Conservation (phyloP, 2,113 vertebrate genomes). For the Anhinga anhinga region DNA sequence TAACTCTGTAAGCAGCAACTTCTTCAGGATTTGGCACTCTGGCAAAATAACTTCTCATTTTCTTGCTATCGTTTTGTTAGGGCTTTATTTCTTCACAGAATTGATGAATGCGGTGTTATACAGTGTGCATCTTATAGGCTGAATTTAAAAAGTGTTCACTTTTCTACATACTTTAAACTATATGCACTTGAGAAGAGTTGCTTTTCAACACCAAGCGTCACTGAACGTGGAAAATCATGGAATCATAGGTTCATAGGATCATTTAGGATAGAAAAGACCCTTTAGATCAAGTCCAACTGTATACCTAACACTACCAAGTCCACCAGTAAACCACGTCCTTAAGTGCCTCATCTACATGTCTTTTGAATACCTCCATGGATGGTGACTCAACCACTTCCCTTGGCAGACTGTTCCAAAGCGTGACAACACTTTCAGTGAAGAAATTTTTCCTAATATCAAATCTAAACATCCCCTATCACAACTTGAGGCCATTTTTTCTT, state of each 20-base stretch:
- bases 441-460: too few species aligned
- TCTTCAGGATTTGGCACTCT: not conserved
- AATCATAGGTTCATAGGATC: not conserved
- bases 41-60: not conserved
- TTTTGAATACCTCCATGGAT: not conserved
- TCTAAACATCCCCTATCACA: too few species aligned
- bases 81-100: not conserved
- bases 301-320: not conserved
- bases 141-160: not conserved
- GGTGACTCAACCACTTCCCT: not conserved
- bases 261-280: not conserved
- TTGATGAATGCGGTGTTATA: not conserved
- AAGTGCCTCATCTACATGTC: rapidly evolving
- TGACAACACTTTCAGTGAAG: not conserved
- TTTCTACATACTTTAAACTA: not conserved
- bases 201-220: not conserved
- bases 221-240: not conserved
- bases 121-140: not conserved
- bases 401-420: not conserved
- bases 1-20: not conserved
- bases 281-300: rapidly evolving
- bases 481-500: too few species aligned
- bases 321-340: not conserved
- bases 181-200: not conserved
- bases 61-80: not conserved